These are phyloP conservation scores for Ahaetulla prasina DNA, from an alignment of 2,113 vertebrate species.

Conservation along the genomic window DNA sequence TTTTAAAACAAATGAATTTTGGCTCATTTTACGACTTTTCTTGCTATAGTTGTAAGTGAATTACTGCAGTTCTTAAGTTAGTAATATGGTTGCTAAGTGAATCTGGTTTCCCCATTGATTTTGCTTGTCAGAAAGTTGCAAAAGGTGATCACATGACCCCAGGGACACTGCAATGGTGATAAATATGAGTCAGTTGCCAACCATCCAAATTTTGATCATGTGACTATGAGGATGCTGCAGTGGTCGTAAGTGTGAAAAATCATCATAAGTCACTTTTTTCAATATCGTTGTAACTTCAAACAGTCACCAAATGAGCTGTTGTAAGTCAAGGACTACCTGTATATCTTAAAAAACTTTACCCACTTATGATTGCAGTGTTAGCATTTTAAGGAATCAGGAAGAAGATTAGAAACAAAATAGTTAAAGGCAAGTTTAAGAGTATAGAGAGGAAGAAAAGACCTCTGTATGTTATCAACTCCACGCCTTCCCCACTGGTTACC, in stretches of 20 bases:
- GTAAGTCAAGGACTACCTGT: not conserved
- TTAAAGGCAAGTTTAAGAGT: not conserved
- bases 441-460: not conserved
- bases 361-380: not conserved
- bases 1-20: not conserved
- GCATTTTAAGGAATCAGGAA: not conserved
- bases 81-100: not conserved
- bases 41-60: not conserved
- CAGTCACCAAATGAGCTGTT: not conserved
- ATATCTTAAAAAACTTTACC: not conserved
- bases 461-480: not conserved
- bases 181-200: not conserved
- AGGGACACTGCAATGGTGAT: not conserved
- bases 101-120: not conserved
- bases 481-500: not conserved
- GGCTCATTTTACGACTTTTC: not conserved
- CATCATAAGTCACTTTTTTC: not conserved
- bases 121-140: not conserved
- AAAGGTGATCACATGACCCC: not conserved
- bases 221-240: not conserved
- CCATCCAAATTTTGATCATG: not conserved
- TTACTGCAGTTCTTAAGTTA: not conserved
- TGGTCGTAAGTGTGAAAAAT: not conserved
- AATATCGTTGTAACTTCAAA: not conserved
- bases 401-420: not conserved